Conservation (phyloP, 2,113 vertebrate species). For the Poeciliopsis retropinna region DNA sequence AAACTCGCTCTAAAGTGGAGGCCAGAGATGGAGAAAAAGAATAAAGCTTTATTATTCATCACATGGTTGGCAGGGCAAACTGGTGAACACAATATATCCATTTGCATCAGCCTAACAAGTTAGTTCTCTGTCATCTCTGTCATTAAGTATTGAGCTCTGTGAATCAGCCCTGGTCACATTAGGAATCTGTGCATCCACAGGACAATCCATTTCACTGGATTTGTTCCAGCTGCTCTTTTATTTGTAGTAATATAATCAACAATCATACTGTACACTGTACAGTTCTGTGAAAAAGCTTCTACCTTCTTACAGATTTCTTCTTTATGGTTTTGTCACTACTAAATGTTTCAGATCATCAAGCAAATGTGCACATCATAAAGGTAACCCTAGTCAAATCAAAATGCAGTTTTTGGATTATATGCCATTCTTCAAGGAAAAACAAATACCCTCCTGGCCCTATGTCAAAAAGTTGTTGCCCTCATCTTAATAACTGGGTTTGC, state of each 20-base stretch:
- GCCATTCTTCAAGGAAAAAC: too few species aligned
- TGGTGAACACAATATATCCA: slow-evolving; percentile 79
- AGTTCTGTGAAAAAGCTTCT: too few species aligned
- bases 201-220: slow-evolving; percentile 25
- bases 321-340: neutral
- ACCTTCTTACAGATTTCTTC: neutral
- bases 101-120: slow-evolving; percentile 73
- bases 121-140: slow-evolving; percentile 54
- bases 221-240: neutral
- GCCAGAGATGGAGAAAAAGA: slow-evolving; percentile 63
- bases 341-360: neutral
- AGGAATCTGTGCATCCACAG: slow-evolving; percentile 40
- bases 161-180: slow-evolving; percentile 35
- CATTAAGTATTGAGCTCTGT: slow-evolving; percentile 69
- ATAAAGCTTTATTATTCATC: slow-evolving; percentile 78
- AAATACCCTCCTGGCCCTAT: too few species aligned
- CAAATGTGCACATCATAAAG: neutral
- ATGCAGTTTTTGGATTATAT: neutral
- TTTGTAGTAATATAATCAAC: neutral
- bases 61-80: slow-evolving; percentile 57
- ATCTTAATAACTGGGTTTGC: too few species aligned
- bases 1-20: slow-evolving; percentile 33
- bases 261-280: too few species aligned
- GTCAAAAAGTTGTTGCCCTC: too few species aligned
- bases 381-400: neutral